These are phyloP conservation scores for Hypolimnas misippus DNA, from an alignment of 2,888 invertebrate genomes.

Conservation along the genomic window DNA sequence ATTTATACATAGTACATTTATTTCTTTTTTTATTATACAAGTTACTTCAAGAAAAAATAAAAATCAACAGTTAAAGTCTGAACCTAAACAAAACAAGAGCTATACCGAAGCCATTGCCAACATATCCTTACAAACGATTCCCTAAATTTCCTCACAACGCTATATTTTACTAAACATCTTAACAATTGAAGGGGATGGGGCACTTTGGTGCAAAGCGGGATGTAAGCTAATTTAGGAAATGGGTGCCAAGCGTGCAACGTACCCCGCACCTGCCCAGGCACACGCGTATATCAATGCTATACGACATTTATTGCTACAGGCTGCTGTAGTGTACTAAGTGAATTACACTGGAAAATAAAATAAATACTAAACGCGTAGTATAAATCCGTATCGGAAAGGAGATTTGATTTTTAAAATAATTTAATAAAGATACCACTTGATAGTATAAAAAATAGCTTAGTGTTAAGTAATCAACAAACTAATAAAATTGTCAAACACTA, in stretches of 20 bases:
- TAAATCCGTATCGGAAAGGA: too few species aligned
- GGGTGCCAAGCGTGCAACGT: constrained; percentile 35
- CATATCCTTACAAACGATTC: constrained; percentile 12
- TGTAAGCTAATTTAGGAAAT: constrained; percentile 41
- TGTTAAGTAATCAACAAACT: too few species aligned
- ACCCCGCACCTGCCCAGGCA: constrained; percentile 34
- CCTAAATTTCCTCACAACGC: constrained; percentile 19
- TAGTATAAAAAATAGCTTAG: too few species aligned
- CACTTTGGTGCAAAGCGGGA: constrained; percentile 38
- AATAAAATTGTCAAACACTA: too few species aligned
- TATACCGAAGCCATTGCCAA: too few species aligned
- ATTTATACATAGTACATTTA: too few species aligned
- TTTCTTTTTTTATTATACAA: too few species aligned
- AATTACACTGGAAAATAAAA: constrained; percentile 14
- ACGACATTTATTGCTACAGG: constrained; percentile 33
- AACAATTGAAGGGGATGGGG: constrained; percentile 33
- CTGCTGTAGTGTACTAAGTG: constrained; percentile 16
- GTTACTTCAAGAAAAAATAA: not conserved
- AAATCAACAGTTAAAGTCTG: too few species aligned
- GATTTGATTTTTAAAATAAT: too few species aligned
- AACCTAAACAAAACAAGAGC: too few species aligned
- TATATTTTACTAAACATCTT: constrained; percentile 26
- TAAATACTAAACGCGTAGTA: constrained; percentile 8
- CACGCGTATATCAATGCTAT: constrained; percentile 34
- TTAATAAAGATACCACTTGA: too few species aligned